Evolutionary conservation across 2,888 invertebrate genomes (phyloP).

Genomic region (Malacosoma neustria): DNA sequence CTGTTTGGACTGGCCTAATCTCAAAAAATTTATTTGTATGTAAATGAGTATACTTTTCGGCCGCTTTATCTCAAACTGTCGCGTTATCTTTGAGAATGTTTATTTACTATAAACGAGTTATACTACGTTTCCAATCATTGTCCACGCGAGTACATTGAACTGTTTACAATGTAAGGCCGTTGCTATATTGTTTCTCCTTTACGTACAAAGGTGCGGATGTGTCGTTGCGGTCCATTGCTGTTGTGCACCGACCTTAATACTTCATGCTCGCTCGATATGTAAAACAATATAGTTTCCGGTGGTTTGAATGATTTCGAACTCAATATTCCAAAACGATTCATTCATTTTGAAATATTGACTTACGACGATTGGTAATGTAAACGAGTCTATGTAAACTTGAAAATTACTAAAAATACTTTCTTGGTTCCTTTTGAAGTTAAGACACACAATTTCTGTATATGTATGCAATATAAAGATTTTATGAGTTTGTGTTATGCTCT

Average conservation of each 20-base stretch:
- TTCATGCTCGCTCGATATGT: slow-evolving; percentile 31
- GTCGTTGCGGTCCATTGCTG: slow-evolving; percentile 45
- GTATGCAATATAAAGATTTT: too few relatives aligned
- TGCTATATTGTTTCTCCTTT: slow-evolving; percentile 44
- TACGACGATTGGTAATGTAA: too few relatives aligned
- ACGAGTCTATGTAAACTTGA: too few relatives aligned
- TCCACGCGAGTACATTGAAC: slow-evolving; percentile 19
- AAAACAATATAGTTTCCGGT: slow-evolving; percentile 48
- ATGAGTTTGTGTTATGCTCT: too few relatives aligned
- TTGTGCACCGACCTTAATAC: slow-evolving; percentile 31
- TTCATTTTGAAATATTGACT: too few relatives aligned
- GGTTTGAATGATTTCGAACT: too few relatives aligned
- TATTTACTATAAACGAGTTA: background rate
- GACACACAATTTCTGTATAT: too few relatives aligned
- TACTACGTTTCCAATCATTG: slow-evolving; percentile 3
- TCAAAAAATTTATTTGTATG: background rate
- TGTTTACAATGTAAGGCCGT: slow-evolving; percentile 20
- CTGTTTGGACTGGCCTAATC: too few relatives aligned
- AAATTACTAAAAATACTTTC: too few relatives aligned
- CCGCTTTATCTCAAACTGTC: background rate
- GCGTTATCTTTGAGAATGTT: slow-evolving; percentile 3
- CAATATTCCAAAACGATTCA: too few relatives aligned
- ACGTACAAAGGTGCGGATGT: slow-evolving; percentile 45
- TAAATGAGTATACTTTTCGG: background rate
- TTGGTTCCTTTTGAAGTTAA: too few relatives aligned